Conservation (phyloP, 2,113 vertebrate genomes). For the pig (Sus scrofa) region T2T-Sscrofa CM000812.6:199260001-199260500, state of each 20-base stretch:
- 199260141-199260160: background rate
- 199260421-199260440: background rate
- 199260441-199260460: background rate
- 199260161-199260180: background rate
- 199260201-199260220: background rate
- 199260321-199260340: background rate
- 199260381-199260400: background rate
- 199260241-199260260: background rate
- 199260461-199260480: background rate
- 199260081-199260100: background rate
- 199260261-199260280: background rate
- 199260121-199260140: background rate
- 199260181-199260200: background rate
- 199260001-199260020: background rate
- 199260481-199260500: background rate
- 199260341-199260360: background rate
- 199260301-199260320: background rate
- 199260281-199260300: background rate
- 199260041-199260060: background rate
- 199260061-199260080: background rate
- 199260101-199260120: background rate
- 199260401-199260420: accelerated
- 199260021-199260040: background rate
- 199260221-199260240: background rate
- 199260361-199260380: background rate